A percentile compares a stretch with the other conserved stretches of the same genome.
phyloP scores from a whole-genome alignment of 2,888 invertebrate genomes.

The Rhagonycha lutea region DNA sequence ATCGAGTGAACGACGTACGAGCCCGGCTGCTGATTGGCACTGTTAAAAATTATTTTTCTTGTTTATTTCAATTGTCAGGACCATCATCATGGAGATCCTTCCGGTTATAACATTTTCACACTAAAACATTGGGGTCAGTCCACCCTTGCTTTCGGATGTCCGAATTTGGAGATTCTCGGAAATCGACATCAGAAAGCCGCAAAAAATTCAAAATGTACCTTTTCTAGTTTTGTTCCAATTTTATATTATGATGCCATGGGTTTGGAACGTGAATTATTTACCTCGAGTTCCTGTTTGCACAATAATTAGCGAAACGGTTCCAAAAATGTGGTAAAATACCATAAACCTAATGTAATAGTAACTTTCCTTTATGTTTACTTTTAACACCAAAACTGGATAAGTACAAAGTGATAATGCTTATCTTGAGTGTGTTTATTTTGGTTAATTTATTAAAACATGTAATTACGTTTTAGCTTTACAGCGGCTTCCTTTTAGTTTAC shows the following conservation, averaged over 20 bases:
- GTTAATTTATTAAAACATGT: not conserved
- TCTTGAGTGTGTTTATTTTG: not conserved
- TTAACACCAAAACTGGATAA: not conserved
- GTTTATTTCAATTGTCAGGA: too few species aligned
- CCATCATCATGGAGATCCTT: too few species aligned
- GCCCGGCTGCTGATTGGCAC: too few species aligned
- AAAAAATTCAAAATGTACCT: too few species aligned
- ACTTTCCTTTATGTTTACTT: not conserved
- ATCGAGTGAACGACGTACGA: too few species aligned
- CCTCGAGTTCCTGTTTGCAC: not conserved
- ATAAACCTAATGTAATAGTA: not conserved
- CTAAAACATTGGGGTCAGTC: too few species aligned
- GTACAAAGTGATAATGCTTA: not conserved
- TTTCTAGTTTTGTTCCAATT: not conserved
- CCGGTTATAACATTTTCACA: too few species aligned
- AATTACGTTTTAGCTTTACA: not conserved
- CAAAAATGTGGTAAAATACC: not conserved
- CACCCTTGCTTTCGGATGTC: too few species aligned
- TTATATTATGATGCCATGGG: not conserved
- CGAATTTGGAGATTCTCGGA: too few species aligned
- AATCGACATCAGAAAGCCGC: too few species aligned
- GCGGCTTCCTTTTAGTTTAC: not conserved
- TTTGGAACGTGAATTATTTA: not conserved
- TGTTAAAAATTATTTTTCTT: too few species aligned
- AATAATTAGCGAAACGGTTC: not conserved